Base-by-base conservation (phyloP, 2,888 invertebrate species). In the Colletes collaris region DNA sequence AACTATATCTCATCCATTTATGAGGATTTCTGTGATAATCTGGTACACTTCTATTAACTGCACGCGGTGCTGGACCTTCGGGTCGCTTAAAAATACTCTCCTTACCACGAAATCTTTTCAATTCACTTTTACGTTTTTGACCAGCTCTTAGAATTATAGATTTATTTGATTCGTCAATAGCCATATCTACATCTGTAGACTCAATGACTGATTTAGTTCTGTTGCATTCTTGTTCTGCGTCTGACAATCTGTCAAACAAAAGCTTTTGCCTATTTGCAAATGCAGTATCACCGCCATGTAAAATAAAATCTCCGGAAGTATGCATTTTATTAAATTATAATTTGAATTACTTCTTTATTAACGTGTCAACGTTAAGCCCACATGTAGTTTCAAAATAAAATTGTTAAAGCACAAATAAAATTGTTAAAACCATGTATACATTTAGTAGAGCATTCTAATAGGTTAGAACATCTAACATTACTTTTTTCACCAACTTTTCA, bases 51-150 rank as follows among this genome's bases (percentile, higher is more conserved):
- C 93, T 73, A 92, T 93, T 77, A 91, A 89, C 71, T 87, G 93
- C 90, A 89, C 94, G 16, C 88, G 93, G 94, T 79, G 94, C 94
- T 3, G 96, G 96, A 19, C 95, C 94, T 88, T 96, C 95, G 1
- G 96, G 96, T 77, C 95, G 94, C 91, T 97, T 97, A 87, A 96
- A 97, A 83, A 97, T 96, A 90, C 97, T 97, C 90, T 97, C 97
- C 89, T 95, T 94, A 0, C 96, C 96, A 87, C 95, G 94, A 87
- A 95, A 96, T 76, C 94, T 94, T 89, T 94, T 95, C 88, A 95
- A 95, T 91, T 95, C 94, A 60, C 92, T 93, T 89, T 94, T 94
- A 4, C 93, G 87, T 88, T 93, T 93, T 70, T 89, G 93, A 87
- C 93, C 93, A 8, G 91, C 92, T 88, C 89, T 93, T 72, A 78